Conservation (phyloP, 2,797 vertebrate genomes). For the Micromesistius poutassou region DNA sequence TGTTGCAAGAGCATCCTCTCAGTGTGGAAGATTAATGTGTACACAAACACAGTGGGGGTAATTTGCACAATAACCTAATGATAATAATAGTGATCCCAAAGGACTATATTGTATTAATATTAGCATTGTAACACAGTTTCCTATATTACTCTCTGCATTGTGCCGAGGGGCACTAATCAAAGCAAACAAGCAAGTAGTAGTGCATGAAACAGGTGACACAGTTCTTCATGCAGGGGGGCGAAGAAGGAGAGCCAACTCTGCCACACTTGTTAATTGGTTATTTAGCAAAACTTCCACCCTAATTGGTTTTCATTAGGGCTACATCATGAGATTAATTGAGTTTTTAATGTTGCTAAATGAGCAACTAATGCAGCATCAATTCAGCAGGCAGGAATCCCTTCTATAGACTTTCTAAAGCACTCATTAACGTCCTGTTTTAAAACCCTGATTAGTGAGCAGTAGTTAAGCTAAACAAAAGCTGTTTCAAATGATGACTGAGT, state of each 20-base stretch:
- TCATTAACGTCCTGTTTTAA: not conserved
- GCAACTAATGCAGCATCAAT: slow-evolving; percentile 1
- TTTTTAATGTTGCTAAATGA: slow-evolving; percentile 3
- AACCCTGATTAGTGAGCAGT: slow-evolving; percentile 1
- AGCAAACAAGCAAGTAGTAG: slow-evolving; percentile 13
- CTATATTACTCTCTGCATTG: slow-evolving; percentile 12
- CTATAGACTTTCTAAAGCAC: not conserved
- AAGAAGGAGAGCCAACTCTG: slow-evolving; percentile 10
- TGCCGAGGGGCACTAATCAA: slow-evolving; percentile 12
- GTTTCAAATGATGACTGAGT: not conserved
- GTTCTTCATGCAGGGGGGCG: not conserved
- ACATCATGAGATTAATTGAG: slow-evolving; percentile 9
- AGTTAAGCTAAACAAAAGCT: not conserved
- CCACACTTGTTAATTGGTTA: not conserved
- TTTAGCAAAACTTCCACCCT: not conserved
- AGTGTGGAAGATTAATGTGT: slow-evolving; percentile 44
- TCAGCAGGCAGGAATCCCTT: not conserved
- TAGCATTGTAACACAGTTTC: slow-evolving; percentile 21
- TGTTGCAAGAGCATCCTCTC: not conserved
- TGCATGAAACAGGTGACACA: not conserved
- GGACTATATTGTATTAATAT: slow-evolving; percentile 27
- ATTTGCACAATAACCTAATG: slow-evolving; percentile 15
- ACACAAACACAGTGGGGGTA: slow-evolving; percentile 32
- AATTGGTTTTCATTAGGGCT: slow-evolving; percentile 5
- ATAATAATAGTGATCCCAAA: slow-evolving; percentile 5